phyloP scores from a whole-genome alignment of 2,113 vertebrate species.

The Colius striatus region DNA sequence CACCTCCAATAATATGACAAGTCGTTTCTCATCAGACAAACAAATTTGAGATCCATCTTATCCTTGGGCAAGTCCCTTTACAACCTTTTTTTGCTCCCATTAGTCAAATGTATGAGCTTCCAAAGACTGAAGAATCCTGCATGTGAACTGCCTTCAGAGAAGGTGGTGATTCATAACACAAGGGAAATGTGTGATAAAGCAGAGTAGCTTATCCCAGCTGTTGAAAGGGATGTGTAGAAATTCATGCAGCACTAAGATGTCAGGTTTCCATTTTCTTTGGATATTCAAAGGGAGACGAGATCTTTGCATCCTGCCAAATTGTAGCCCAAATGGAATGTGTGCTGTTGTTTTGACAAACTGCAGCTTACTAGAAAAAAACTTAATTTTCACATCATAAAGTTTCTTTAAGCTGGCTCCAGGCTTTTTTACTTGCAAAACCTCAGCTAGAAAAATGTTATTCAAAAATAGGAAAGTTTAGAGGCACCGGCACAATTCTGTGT shows the following conservation, averaged over 20 bases:
- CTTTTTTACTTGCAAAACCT: conserved; percentile 58
- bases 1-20: not conserved
- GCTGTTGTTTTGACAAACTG: conserved; percentile 69
- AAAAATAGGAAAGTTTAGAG: conserved; percentile 32
- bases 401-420: conserved; percentile 55
- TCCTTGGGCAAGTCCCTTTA: conserved; percentile 7
- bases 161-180: conserved; percentile 57
- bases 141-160: conserved; percentile 14
- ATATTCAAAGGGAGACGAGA: conserved; percentile 57
- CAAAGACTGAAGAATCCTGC: conserved; percentile 31
- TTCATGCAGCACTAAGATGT: conserved; percentile 15
- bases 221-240: conserved; percentile 61
- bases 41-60: not conserved
- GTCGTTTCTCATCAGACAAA: conserved; percentile 17
- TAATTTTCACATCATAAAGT: conserved; percentile 72
- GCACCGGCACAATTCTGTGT: conserved; percentile 17
- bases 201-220: conserved; percentile 67
- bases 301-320: conserved; percentile 58
- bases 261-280: conserved; percentile 57
- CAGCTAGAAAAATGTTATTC: conserved; percentile 51
- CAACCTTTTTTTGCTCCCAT: not conserved
- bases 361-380: conserved; percentile 71
- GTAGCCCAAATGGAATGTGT: conserved; percentile 45
- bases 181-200: conserved; percentile 54
- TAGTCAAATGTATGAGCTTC: not conserved